Evolutionary conservation across 2,113 vertebrate species (phyloP).

Genomic region (Pogona vitticeps): DNA sequence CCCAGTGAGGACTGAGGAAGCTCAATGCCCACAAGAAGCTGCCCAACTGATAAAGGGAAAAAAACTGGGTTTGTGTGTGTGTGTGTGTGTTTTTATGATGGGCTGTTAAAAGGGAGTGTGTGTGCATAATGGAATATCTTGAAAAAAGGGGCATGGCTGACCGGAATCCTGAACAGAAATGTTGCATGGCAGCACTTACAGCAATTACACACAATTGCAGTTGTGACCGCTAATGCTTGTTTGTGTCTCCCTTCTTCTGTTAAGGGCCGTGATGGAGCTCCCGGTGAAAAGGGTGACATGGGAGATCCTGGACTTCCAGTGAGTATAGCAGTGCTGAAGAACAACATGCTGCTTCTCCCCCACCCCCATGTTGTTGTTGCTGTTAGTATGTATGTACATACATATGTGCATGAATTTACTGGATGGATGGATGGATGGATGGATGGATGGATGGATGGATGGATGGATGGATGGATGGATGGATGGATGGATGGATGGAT

Average conservation of each 20-base stretch:
- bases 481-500: too few relatives aligned
- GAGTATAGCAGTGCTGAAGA: slow-evolving; percentile 53
- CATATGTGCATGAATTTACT: too few relatives aligned
- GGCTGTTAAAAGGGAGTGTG: not conserved
- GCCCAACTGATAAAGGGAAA: not conserved
- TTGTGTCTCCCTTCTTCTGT: not conserved
- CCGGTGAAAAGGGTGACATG: slow-evolving; percentile 85
- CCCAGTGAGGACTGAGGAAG: not conserved
- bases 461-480: too few relatives aligned
- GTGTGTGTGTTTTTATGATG: not conserved
- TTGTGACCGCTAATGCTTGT: not conserved
- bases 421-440: too few relatives aligned
- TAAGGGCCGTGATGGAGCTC: slow-evolving; percentile 84
- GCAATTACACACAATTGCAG: not conserved
- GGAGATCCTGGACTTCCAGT: slow-evolving; percentile 88
- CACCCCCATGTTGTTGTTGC: too few relatives aligned
- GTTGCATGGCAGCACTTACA: not conserved
- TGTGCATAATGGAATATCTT: not conserved
- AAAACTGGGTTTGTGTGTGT: too few relatives aligned
- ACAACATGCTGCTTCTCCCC: not conserved
- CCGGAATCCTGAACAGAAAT: not conserved
- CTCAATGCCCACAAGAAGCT: not conserved
- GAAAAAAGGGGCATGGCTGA: not conserved
- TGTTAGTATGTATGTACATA: too few relatives aligned
- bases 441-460: not conserved